These are phyloP conservation scores for Rhabdophis nuchalis DNA, from an alignment of 2,797 vertebrate species.

Conservation along the genomic window DNA sequence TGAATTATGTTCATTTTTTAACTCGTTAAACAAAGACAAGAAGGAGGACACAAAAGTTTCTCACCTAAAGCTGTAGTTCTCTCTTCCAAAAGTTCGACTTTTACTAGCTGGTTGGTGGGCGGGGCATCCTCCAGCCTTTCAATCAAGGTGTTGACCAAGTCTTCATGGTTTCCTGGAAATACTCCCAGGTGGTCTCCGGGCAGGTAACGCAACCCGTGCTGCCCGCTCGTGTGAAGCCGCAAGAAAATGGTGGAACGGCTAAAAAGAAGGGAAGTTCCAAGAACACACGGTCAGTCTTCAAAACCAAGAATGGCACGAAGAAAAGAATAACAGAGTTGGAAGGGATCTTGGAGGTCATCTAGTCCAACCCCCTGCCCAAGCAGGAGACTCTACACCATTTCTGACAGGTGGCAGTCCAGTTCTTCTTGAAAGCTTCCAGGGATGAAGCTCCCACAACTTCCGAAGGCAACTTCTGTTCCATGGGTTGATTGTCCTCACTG, in stretches of 20 bases:
- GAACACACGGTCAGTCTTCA: neutral
- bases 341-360: no score
- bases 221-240: conserved; percentile 86
- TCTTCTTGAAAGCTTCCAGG: no score
- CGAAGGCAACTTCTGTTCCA: no score
- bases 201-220: conserved; percentile 84
- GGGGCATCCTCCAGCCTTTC: conserved; percentile 91
- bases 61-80: conserved; percentile 90
- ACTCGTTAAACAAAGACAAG: neutral
- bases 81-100: conserved; percentile 93
- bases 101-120: conserved; percentile 89
- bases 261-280: neutral
- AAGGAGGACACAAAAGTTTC: rapidly evolving
- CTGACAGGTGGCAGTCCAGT: no score
- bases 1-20: neutral
- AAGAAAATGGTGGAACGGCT: conserved; percentile 94
- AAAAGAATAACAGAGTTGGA: no score
- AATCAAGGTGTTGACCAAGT: conserved; percentile 87
- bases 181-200: conserved; percentile 95
- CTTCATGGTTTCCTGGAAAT: conserved; percentile 91
- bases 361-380: no score
- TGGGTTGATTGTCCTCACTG: no score
- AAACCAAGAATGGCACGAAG: neutral
- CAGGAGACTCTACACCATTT: no score
- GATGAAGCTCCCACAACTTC: no score